Base-by-base conservation (phyloP, 1,140 invertebrate species). In the Charaxes varanes region DNA sequence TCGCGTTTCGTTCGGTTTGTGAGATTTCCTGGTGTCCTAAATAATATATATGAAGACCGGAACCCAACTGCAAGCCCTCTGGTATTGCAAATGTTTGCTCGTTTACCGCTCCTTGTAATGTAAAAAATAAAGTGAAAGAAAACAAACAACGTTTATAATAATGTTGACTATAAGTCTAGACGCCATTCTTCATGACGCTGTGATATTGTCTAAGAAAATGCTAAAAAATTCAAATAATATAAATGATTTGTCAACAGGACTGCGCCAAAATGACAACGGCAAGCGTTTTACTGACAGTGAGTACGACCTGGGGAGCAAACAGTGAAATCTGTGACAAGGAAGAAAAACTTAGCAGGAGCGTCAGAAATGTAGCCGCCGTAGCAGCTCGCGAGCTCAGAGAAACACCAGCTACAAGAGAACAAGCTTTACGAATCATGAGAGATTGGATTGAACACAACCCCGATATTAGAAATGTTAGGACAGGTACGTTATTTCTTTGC, bases 401-500 rank as follows among this genome's bases (percentile, higher is more conserved):
- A 68, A 88, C 90, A 23, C 85, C 88, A 2, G 66, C 71, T 3
- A 86, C 78, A 0, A 77, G 87, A 16, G 85, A 87, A 18, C 88
- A 91, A 53, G 86, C 87, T 7, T 62, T 92, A 21, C 55, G 73
- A 7, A 87, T 90, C 55, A 79, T 92, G 49, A 78, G 86, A 27
- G 86, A 90, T 3, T 92, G 90, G 90, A 87, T 92, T 42, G 59
- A 74, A n/a, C 88, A 91, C 62, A 91, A 91, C 57, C 63, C 72
- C 13, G 89, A 92, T 59, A 85, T 93, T 27, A 79, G 79, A 53
- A 88, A 92, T 65, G 87, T 91, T 10, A 84, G 90, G 44, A 85
- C 85, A 65, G 89, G 89, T 89, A 46, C 18, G 33, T 34, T 5
- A 2, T 3, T 31, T 16, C 6, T 30, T 14, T 14, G 15, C 15